phyloP scores from a whole-genome alignment of 2,888 invertebrate species.

The Syrphus vitripennis region DNA sequence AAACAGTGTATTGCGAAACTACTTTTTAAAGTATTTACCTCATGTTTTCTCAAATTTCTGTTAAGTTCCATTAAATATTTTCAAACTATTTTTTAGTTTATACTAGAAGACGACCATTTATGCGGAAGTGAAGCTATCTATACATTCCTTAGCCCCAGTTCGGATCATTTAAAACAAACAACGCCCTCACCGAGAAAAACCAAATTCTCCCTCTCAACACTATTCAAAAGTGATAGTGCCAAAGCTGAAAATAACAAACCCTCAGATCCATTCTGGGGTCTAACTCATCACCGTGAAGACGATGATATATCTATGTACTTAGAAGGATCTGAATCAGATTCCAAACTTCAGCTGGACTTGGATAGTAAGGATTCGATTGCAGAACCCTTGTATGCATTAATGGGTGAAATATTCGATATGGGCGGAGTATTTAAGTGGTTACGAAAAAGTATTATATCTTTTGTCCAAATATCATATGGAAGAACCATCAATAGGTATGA shows the following conservation, averaged over 20 bases:
- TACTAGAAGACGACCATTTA: slow-evolving; percentile 92
- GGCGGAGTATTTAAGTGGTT: slow-evolving; percentile 94
- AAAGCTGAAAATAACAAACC: slow-evolving; percentile 83
- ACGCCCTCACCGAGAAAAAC: slow-evolving; percentile 91
- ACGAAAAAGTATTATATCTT: slow-evolving; percentile 92
- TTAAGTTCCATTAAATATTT: no score
- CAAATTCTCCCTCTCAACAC: slow-evolving; percentile 91
- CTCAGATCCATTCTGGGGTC: slow-evolving; percentile 81
- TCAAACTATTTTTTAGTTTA: slow-evolving; percentile 84
- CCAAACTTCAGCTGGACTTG: slow-evolving; percentile 81
- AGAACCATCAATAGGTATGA: slow-evolving; percentile 91
- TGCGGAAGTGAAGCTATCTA: slow-evolving; percentile 95
- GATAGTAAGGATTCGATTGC: slow-evolving; percentile 93
- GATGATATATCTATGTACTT: slow-evolving; percentile 91
- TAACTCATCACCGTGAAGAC: slow-evolving; percentile 85
- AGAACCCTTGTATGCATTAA: slow-evolving; percentile 92
- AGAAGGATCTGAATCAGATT: slow-evolving; percentile 84
- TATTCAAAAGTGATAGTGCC: slow-evolving; percentile 89
- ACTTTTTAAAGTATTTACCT: no score
- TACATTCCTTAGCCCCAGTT: slow-evolving; percentile 95
- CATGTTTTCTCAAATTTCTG: no score
- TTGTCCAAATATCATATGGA: slow-evolving; percentile 96
- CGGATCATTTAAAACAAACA: slow-evolving; percentile 91
- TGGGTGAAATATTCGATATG: slow-evolving; percentile 95
- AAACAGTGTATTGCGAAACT: no score